A percentile compares a stretch with the other conserved stretches of the same genome.
Evolutionary conservation across 2,113 vertebrate species (phyloP).

Genomic region (Xyrauchen texanus): DNA sequence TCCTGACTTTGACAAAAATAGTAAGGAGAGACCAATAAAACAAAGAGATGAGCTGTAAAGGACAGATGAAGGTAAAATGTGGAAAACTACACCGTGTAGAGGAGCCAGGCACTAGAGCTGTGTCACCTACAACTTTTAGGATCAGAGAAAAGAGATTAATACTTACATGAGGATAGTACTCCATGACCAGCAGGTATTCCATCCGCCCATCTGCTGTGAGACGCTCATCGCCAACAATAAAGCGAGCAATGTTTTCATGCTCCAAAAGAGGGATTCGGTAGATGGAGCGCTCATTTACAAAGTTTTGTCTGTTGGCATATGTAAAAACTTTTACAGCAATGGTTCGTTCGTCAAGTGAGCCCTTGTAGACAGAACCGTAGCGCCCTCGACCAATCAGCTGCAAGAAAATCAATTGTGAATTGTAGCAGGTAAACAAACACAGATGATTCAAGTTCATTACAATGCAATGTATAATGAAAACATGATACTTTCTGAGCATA

Average conservation of each 20-base stretch:
- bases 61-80: constrained; percentile 49
- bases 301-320: constrained; percentile 94
- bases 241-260: constrained; percentile 93
- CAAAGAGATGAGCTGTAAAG: constrained; percentile 40
- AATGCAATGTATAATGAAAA: constrained; percentile 9
- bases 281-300: constrained; percentile 94
- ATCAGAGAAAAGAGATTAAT: not conserved
- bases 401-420: not conserved
- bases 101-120: not conserved
- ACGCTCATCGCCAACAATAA: constrained; percentile 93
- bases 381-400: constrained; percentile 95
- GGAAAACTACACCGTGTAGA: constrained; percentile 20
- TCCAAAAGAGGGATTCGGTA: constrained; percentile 96
- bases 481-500: not conserved
- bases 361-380: constrained; percentile 93
- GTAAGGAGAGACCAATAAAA: constrained; percentile 35
- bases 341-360: constrained; percentile 92
- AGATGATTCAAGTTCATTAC: constrained; percentile 6
- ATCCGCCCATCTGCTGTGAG: constrained; percentile 89
- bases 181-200: constrained; percentile 97
- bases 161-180: constrained; percentile 96
- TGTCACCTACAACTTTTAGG: not conserved
- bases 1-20: not conserved
- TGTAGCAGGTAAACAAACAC: constrained; percentile 27
- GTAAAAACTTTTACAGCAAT: constrained; percentile 97